Base-by-base conservation (phyloP, 2,888 invertebrate genomes). In the Eurois occulta region DNA sequence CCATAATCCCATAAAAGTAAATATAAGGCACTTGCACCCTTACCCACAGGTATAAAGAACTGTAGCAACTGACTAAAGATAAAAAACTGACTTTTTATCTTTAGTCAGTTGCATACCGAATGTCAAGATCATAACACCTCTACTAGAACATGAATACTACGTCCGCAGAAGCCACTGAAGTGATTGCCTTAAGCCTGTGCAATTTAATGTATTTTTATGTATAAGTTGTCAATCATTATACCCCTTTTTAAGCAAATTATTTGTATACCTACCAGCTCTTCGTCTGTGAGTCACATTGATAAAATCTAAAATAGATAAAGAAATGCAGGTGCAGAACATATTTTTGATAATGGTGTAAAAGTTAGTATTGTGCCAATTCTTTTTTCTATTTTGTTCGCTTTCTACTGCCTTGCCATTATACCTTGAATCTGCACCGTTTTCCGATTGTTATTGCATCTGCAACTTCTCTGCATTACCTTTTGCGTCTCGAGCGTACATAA, bases 161-260 rank as follows among this genome's bases (percentile, higher is more conserved):
- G 52, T n/a, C 28, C 28, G 58, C 58, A 58, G 58, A 35, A 62
- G 32, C 62, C 62, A 35, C 10, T 62, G 21, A 35, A 21, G 32
- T 35, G 35, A 21, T 73, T 28, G 46, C 58, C 28, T 5, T 58
- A 43, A 46, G 41, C 58, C 24, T n/a, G 38, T 72, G 58, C 58
- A 32, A 76, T 68, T 68, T n/a, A 32, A 68, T 83, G 32, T 35
- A 75, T 75, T 48, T 21, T 43, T 41, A 48, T 46, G n/a, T 55
- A 8, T 60, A 32, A 60, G 5, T 38, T 8, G 13, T 62, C 13
- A 8, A 21, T 32, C 10, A 52, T 21, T 21, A 43, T 32, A 41
- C n/a, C n/a, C 16, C 4, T 35, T 48, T 13, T 48, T 41, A 55
- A 16, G 6, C 28, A n/a, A 18, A 28, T 8, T 10, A 73, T 35